Evolutionary conservation across 53 echinoderm and acorn worm genomes (phyloP), one percentile per base, ranked within the genome.

Genomic region (Paracentrotus lividus): DNA sequence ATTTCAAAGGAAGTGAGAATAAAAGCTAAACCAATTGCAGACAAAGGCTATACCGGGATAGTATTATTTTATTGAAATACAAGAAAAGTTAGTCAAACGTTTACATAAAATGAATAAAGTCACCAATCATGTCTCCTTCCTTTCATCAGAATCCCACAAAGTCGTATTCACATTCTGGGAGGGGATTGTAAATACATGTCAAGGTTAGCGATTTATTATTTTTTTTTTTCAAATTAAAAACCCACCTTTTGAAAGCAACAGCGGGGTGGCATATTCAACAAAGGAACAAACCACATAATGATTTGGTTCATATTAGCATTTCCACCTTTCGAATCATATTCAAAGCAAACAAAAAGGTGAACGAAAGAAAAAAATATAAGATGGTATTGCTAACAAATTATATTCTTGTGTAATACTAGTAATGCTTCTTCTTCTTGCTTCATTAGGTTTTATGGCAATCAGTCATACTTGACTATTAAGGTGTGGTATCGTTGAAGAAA

Each of bases 121-220:
- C 38, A 5, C 72, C 3, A 32, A 72, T 72, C 34, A 72, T 72
- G 40, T 72, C 72, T 40, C 72, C 18, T 38, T 40, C 3, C 72
- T 72, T 40, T 72, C 40, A 72, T 29, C 27, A 31, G 31, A 64
- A 54, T 61, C 26, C 72, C 36, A 72, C 0, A 36, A 36, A 72
- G 2, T 5, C 32, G 24, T 3, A 72, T 20, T 72, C 40, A 72
- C 40, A 72, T 36, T 16, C 6, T 40, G 33, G 67, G 32, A 67
- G 33, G 67, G 67, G 31, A 64, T 64, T 64, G 31, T 64, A 10
- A 5, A 4, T 72, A 13, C 72, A 18, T 72, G 72, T 40, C 72
- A 72, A 38, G 72, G 72, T 32, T 72, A 72, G 72, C 13, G 72
- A 72, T 38, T 36, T n/a, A n/a, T n/a, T n/a, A n/a, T n/a, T n/a